phyloP scores from a whole-genome alignment of 2,113 vertebrate species.

The Benitochromis conjunctus region DNA sequence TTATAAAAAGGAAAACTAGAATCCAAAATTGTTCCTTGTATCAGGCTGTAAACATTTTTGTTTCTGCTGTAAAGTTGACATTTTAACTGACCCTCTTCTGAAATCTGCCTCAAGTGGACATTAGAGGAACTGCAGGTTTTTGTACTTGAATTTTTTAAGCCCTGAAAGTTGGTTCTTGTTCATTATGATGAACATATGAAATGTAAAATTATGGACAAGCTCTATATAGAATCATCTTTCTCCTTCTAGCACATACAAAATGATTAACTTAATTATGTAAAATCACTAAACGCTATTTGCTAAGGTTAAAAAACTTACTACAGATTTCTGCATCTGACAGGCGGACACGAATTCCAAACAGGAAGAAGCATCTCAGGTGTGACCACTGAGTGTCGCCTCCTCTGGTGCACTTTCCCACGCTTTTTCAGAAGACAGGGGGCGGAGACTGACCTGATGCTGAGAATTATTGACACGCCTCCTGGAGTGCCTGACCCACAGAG shows the following conservation, averaged over 20 bases:
- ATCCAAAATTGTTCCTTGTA: background rate
- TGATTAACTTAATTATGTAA: background rate
- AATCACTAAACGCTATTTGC: background rate
- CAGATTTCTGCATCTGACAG: background rate
- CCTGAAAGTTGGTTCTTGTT: accelerated
- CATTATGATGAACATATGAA: background rate
- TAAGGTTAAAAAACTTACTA: accelerated
- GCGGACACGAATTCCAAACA: constrained; percentile 75
- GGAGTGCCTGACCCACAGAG: constrained; percentile 48
- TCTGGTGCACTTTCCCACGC: constrained; percentile 44
- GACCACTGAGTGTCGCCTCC: constrained; percentile 53
- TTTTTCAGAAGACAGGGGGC: constrained; percentile 62
- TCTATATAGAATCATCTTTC: background rate
- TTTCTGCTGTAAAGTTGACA: background rate
- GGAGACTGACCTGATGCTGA: constrained; percentile 65
- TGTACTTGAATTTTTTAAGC: background rate
- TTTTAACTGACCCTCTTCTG: background rate
- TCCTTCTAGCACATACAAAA: background rate
- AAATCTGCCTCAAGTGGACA: background rate
- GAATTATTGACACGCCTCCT: constrained; percentile 78
- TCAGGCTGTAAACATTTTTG: background rate
- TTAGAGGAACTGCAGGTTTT: background rate
- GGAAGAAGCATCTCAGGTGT: constrained; percentile 1
- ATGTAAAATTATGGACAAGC: background rate
- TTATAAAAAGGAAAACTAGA: background rate